Evolutionary conservation across 2,797 vertebrate species (phyloP), one percentile per base, ranked within the genome.

Genomic region (Cynodonichthys magdalenae): DNA sequence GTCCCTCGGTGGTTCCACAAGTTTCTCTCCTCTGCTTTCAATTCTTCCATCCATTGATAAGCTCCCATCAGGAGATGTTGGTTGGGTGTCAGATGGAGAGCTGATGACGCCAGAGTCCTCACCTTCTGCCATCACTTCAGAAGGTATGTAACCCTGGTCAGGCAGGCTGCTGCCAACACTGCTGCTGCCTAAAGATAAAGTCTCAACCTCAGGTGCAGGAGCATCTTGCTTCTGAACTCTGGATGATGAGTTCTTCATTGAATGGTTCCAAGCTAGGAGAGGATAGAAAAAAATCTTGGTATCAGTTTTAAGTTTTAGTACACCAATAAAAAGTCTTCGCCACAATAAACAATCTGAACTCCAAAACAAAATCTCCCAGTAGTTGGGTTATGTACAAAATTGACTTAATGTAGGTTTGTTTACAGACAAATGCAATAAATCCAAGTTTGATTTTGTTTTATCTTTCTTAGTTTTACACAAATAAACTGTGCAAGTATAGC

Each of bases 81-180:
- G 90, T 5, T 93, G 95, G 0, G 93, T 86, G 73, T 96, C 94
- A 7, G 93, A 95, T 0, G 93, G 95, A 28, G 94, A 96, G 82
- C 92, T 95, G 78, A 95, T 76, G 42, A 94, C 83, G 10, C 93
- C 91, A 0, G 87, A 87, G 73, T 93, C 92, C 52, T 94, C 93
- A 0, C 77, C 88, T 59, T 94, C 93, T 7, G 69, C 87, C 75
- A 83, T 87, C 63, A 87, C 92, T 67, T 94, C 93, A 14, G 92
- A 93, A 19, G 92, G 87, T 0, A 89, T 88, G 0, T 92, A 94
- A 53, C 92, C 91, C 76, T 93, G 92, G 78, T 93, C 92, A 0
- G 86, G 92, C 56, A 93, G 83, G 75, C 92, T 93, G 81, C 85
- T 82, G 71, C 88, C 48, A 2, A 77, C 55, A 15, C 85, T 89